phyloP scores from a whole-genome alignment of 2,888 invertebrate species.

The Aphrophora alni region DNA sequence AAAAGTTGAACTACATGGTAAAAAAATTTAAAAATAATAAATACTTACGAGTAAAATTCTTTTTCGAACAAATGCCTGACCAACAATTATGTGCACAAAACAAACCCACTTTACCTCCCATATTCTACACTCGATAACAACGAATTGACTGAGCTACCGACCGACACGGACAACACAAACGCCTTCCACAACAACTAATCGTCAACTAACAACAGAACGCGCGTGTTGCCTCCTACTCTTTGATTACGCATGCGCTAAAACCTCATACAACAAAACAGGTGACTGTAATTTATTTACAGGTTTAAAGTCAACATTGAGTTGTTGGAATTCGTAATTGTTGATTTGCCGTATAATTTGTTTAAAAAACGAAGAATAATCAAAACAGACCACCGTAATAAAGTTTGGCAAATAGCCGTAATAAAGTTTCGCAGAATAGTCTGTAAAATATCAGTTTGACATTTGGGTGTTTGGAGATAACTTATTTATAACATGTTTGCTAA shows the following conservation, averaged over 20 bases:
- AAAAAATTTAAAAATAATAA: too few relatives aligned
- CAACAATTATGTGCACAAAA: slow-evolving; percentile 58
- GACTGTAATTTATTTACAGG: neutral
- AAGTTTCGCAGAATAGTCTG: neutral
- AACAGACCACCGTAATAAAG: neutral
- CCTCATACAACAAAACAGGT: neutral
- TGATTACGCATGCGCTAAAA: neutral
- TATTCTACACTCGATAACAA: slow-evolving; percentile 46
- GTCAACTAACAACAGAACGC: neutral
- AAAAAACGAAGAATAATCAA: neutral
- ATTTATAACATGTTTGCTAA: too few relatives aligned
- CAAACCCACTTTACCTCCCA: slow-evolving; percentile 58
- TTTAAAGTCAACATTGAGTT: too few relatives aligned
- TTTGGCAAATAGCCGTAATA: neutral
- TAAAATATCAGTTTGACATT: neutral
- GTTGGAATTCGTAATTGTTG: too few relatives aligned
- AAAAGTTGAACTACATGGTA: too few relatives aligned
- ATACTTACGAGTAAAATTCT: neutral
- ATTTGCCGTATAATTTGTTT: too few relatives aligned
- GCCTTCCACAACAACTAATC: neutral
- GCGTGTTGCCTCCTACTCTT: neutral
- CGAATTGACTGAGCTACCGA: neutral
- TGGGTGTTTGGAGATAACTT: neutral
- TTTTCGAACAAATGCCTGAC: slow-evolving; percentile 52
- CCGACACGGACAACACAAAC: neutral